These are phyloP conservation scores for Anableps anableps DNA, from an alignment of 2,797 vertebrate genomes.

Conservation along the genomic window DNA sequence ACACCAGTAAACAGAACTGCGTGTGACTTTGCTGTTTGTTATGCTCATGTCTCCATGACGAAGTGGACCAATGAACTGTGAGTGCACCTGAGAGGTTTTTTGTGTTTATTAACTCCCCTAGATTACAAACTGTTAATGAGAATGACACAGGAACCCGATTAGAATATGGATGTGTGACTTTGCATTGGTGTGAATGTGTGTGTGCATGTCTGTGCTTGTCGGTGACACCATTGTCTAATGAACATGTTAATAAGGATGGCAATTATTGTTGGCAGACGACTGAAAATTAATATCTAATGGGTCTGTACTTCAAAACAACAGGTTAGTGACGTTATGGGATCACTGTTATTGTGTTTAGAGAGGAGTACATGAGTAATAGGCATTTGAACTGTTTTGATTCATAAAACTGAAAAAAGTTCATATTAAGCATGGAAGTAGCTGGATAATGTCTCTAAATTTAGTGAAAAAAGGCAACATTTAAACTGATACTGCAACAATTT, in stretches of 20 bases:
- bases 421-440: not conserved
- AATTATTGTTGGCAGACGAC: slow-evolving; percentile 28
- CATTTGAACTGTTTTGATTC: not conserved
- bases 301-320: slow-evolving; percentile 24
- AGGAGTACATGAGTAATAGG: not conserved
- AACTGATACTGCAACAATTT: not conserved
- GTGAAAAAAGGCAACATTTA: not conserved
- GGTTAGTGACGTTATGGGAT: slow-evolving; percentile 16
- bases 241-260: slow-evolving; percentile 39
- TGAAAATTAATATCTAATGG: slow-evolving; percentile 23
- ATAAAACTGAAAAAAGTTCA: not conserved
- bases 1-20: slow-evolving; percentile 1
- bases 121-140: slow-evolving; percentile 42
- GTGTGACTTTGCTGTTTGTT: slow-evolving; percentile 5
- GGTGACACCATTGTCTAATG: slow-evolving; percentile 28
- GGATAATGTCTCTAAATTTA: not conserved
- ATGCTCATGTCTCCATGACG: slow-evolving; percentile 9
- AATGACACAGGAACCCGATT: slow-evolving; percentile 34
- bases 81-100: slow-evolving; percentile 12
- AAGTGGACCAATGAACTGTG: slow-evolving; percentile 12
- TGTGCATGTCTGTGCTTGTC: slow-evolving; percentile 12
- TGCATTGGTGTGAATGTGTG: slow-evolving; percentile 11
- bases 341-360: not conserved
- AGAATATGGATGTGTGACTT: slow-evolving; percentile 29
- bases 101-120: slow-evolving; percentile 26